These are phyloP conservation scores for Agrochola lychnidis DNA, from an alignment of 2,888 invertebrate species.

Conservation along the genomic window DNA sequence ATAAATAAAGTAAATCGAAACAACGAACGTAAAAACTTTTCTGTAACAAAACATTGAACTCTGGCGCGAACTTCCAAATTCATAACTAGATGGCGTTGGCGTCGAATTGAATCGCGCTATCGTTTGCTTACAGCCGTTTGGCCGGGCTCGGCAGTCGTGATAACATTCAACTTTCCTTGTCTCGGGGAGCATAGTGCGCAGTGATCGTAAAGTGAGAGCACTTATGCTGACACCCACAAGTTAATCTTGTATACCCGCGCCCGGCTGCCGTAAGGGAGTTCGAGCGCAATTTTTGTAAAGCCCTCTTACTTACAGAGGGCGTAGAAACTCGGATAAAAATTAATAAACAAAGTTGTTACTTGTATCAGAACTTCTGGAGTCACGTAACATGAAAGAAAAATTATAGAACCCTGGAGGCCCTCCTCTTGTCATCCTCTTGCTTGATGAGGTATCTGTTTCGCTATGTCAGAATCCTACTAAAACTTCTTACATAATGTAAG, in stretches of 20 bases:
- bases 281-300: slow-evolving; percentile 95
- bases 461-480: neutral
- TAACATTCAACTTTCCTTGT: slow-evolving; percentile 92
- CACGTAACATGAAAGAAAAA: neutral
- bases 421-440: neutral
- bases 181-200: slow-evolving; percentile 96
- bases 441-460: neutral
- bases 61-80: neutral
- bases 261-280: slow-evolving; percentile 87
- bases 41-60: neutral
- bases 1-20: slow-evolving; percentile 15
- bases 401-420: too few relatives aligned
- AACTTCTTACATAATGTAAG: neutral
- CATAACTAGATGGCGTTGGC: slow-evolving; percentile 80
- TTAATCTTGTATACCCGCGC: slow-evolving; percentile 89
- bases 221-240: slow-evolving; percentile 95
- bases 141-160: neutral
- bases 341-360: too few relatives aligned
- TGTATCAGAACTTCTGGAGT: too few relatives aligned
- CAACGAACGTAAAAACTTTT: neutral
- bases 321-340: slow-evolving; percentile 57
- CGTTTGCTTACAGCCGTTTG: slow-evolving; percentile 53
- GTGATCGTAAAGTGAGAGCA: slow-evolving; percentile 96
- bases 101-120: slow-evolving; percentile 75
- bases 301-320: slow-evolving; percentile 93